Evolutionary conservation across 2,113 vertebrate genomes (phyloP).

Genomic region (Oncorhynchus keta): DNA sequence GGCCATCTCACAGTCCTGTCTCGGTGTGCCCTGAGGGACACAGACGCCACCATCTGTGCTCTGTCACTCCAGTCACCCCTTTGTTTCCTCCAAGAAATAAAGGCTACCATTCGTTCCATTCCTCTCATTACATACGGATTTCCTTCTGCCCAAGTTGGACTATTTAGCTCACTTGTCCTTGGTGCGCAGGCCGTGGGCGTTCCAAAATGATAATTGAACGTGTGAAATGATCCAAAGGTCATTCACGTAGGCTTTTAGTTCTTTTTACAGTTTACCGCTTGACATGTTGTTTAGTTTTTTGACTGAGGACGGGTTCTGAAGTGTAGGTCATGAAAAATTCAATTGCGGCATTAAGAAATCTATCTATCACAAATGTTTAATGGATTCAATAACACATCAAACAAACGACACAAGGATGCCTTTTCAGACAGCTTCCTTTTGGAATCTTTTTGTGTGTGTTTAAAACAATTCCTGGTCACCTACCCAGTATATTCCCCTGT

Average conservation of each 20-base stretch:
- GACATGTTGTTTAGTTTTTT: no score
- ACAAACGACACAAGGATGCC: no score
- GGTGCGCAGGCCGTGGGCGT: background rate
- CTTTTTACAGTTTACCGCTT: no score
- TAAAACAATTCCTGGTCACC: background rate
- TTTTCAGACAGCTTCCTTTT: no score
- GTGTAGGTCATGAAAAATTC: no score
- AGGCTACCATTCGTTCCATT: slow-evolving; percentile 22
- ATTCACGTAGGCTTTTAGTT: no score
- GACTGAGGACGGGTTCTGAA: no score
- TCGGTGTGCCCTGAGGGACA: slow-evolving; percentile 18
- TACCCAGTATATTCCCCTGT: background rate
- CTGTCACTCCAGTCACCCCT: slow-evolving; percentile 40
- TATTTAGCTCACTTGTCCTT: background rate
- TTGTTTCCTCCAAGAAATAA: slow-evolving; percentile 30
- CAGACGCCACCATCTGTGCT: slow-evolving; percentile 49
- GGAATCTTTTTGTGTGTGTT: background rate
- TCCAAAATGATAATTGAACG: background rate
- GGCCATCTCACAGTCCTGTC: background rate
- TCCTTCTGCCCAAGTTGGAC: background rate
- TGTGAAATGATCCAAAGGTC: no score
- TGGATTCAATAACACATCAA: no score
- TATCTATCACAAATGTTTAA: no score
- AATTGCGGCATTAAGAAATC: no score
- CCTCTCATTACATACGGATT: slow-evolving; percentile 22